Evolutionary conservation across 2,113 vertebrate species (phyloP).

Genomic region (Oceanodroma tethys): DNA sequence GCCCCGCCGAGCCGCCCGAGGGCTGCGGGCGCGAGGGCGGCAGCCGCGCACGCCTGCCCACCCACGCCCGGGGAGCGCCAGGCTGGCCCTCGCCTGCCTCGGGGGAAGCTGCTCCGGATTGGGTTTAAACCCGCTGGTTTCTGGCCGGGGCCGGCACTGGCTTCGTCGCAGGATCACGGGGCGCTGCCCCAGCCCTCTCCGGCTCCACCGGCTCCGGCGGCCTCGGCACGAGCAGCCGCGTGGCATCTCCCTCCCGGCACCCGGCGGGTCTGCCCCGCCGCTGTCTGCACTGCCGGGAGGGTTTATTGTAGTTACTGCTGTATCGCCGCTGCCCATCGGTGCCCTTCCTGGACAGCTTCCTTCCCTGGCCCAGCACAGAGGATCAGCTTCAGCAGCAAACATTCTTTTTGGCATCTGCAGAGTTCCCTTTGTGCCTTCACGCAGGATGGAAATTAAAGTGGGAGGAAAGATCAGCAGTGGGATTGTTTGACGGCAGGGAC

Average conservation of each 20-base stretch:
- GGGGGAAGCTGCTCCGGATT: not conserved
- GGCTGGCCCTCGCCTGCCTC: not conserved
- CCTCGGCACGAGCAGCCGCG: not conserved
- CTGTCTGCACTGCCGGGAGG: no score
- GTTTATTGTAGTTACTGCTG: not conserved
- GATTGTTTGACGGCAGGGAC: not conserved
- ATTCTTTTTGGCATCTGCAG: not conserved
- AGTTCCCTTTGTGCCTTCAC: not conserved
- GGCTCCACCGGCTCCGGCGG: not conserved
- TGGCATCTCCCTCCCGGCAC: fast-evolving
- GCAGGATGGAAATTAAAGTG: not conserved
- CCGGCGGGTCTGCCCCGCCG: not conserved
- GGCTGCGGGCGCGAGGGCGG: not conserved
- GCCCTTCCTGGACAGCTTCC: not conserved
- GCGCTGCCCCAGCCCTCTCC: not conserved
- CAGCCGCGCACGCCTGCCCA: fast-evolving
- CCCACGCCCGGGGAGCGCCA: not conserved
- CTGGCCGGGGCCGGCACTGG: not conserved
- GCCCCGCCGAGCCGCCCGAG: not conserved
- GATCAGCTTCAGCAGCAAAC: not conserved
- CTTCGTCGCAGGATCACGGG: not conserved
- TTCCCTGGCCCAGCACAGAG: not conserved
- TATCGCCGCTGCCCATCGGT: not conserved
- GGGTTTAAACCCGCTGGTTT: not conserved
- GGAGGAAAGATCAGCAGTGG: not conserved